Conservation (phyloP, 2,888 invertebrate genomes). For the Limnephilus lunatus region DNA sequence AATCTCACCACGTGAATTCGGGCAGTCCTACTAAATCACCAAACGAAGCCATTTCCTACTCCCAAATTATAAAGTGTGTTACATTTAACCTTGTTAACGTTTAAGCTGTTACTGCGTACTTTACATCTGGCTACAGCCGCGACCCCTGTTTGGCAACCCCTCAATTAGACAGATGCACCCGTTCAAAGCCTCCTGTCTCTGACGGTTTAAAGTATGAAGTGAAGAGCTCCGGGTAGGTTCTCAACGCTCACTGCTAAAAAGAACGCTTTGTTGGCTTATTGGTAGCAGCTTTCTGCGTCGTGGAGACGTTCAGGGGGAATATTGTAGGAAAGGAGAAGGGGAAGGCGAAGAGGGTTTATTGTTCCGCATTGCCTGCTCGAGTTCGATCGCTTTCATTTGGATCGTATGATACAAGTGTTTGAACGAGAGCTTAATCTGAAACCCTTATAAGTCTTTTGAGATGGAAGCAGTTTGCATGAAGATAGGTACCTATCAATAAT, state of each 20-base stretch:
- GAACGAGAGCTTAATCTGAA: conserved; percentile 2
- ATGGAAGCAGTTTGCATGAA: not conserved
- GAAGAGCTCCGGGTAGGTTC: conserved; percentile 4
- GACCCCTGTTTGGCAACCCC: not conserved
- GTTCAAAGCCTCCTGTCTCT: conserved; percentile 36
- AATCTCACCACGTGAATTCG: no score
- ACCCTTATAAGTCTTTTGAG: not conserved
- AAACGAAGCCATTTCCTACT: no score
- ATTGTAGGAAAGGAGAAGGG: not conserved
- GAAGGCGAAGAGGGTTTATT: not conserved
- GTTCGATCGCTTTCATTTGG: conserved; percentile 27
- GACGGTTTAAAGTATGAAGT: conserved; percentile 28
- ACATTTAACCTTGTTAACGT: no score
- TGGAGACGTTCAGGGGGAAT: conserved; percentile 27
- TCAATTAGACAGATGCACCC: conserved; percentile 35
- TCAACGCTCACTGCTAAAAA: conserved; percentile 2
- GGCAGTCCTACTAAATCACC: no score
- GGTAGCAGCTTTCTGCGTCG: conserved; percentile 34
- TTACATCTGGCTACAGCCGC: not conserved
- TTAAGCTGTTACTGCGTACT: no score
- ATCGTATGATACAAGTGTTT: conserved; percentile 7
- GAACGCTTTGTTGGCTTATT: conserved; percentile 39
- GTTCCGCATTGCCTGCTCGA: conserved; percentile 18
- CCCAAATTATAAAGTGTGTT: no score
- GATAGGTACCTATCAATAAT: not conserved